Base-by-base conservation (phyloP, 1,140 invertebrate genomes). In the Bombus waltoni region DNA sequence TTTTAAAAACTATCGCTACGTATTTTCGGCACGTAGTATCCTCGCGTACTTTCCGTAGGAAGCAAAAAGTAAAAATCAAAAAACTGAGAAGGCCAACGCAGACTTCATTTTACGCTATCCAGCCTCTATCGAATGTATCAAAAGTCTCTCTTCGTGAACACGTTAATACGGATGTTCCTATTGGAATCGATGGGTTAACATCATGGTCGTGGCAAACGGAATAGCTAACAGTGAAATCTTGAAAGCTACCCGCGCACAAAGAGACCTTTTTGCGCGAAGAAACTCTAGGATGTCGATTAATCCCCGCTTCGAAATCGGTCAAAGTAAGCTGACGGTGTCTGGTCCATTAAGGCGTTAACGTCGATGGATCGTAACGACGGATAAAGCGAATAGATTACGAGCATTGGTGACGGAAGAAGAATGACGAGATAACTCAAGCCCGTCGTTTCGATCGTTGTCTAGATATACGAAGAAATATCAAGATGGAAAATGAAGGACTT, bases 341-440 rank as follows among this genome's bases (percentile, higher is more conserved):
- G n/a, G 65, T 78, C 73, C 75, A 82, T 89, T 84, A 87, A 85
- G 47, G 47, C 47, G 47, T 53, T 53, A 53, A 53, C 47, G 47
- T 53, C 47, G 47, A 53, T 53, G 47, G 47, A 53, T 76, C 73
- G 66, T 53, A 42, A 82, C 47, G 47, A 53, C 18, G 77, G 77
- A 89, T 90, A 89, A 89, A 53, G 47, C 47, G 81, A 89, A 40
- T 44, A 90, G 74, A 90, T 84, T 87, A 84, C 73, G 32, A 57
- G 35, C 57, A 38, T 28, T 32, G 79, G 57, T 28, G 53, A 47
- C 73, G 66, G 72, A 74, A 71, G 62, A 72, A 38, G 72, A 73
- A 53, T 25, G 53, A 87, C 25, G 76, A 71, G 83, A 85, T 81
- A 75, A 81, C 66, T 77, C 72, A n/a, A 42, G 74, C 32, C 32